Evolutionary conservation across 2,113 vertebrate genomes (phyloP).

Genomic region (Dicrurus megarhynchus): DNA sequence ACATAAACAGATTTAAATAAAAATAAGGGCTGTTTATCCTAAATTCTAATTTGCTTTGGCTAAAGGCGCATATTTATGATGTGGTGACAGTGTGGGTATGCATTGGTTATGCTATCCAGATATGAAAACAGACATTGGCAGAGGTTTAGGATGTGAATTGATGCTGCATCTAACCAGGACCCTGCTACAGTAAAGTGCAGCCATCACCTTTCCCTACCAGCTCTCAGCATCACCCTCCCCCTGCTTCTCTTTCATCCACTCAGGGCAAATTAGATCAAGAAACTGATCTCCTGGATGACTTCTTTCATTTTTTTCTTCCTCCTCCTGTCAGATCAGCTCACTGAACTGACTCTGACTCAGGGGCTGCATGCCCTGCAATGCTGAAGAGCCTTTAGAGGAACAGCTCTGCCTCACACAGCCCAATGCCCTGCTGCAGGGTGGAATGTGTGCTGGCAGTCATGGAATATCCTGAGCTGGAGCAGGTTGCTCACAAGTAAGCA

Average conservation of each 20-base stretch:
- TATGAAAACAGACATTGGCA: background rate
- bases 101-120: background rate
- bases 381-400: background rate
- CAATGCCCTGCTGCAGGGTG: no score
- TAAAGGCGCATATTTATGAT: background rate
- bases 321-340: background rate
- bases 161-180: background rate
- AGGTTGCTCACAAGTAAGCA: fast-evolving
- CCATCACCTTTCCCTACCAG: background rate
- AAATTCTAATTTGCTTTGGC: background rate
- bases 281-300: background rate
- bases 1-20: background rate
- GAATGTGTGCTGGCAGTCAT: fast-evolving
- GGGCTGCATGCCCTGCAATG: background rate
- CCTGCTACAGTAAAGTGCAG: background rate
- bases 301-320: background rate
- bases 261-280: background rate
- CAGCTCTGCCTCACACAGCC: background rate
- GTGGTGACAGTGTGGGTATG: background rate
- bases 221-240: background rate
- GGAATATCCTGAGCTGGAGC: background rate
- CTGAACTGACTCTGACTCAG: background rate
- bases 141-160: background rate
- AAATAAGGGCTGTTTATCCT: background rate
- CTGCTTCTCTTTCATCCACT: background rate